Conservation (phyloP, 2,888 invertebrate genomes). For the Erebia palarica region DNA sequence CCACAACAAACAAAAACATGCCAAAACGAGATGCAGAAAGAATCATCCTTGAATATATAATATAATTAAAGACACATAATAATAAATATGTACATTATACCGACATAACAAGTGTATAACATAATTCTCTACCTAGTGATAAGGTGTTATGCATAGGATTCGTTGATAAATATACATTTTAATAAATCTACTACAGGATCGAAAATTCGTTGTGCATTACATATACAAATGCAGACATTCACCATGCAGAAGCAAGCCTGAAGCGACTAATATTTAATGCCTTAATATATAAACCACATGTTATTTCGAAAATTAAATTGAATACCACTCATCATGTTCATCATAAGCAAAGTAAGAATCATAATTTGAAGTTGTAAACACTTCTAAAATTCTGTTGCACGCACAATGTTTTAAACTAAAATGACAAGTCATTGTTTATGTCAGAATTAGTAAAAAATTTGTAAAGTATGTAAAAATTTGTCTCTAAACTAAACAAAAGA, state of each 20-base stretch:
- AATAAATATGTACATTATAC: background rate
- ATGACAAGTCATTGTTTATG: too few relatives aligned
- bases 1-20: constrained; percentile 18
- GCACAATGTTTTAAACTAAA: too few relatives aligned
- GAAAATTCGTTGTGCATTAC: constrained; percentile 34
- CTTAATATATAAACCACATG: constrained; percentile 38
- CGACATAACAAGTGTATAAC: constrained; percentile 3
- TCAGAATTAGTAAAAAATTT: too few relatives aligned
- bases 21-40: constrained; percentile 28
- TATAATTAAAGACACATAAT: background rate
- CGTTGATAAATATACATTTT: constrained; percentile 3
- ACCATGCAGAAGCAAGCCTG: constrained; percentile 68
- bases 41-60: constrained; percentile 3
- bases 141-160: background rate
- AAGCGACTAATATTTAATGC: constrained; percentile 48
- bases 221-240: constrained; percentile 47
- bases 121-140: constrained; percentile 14
- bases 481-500: background rate
- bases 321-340: constrained; percentile 27
- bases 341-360: constrained; percentile 5
- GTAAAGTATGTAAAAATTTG: too few relatives aligned
- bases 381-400: too few relatives aligned
- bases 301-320: constrained; percentile 5
- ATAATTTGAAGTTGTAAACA: too few relatives aligned
- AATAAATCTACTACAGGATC: constrained; percentile 9